Evolutionary conservation across 2,888 invertebrate genomes (phyloP), one percentile per base, ranked within the genome.

Genomic region (Rhamnusium bicolor): DNA sequence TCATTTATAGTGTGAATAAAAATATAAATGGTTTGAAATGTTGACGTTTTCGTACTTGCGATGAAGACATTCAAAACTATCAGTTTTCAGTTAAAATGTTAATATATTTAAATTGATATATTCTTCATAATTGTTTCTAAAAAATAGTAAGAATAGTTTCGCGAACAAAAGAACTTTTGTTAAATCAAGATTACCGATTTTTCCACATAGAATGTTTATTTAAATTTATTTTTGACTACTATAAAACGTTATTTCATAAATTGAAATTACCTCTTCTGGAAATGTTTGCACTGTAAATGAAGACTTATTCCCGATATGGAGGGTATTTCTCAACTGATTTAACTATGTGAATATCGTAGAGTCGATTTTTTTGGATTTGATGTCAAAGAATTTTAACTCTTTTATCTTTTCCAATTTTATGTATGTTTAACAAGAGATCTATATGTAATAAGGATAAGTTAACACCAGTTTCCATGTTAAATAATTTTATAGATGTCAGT

Each of bases 341-440:
- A 40, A 12, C 12, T 2, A 40, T 4, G n/a, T 40, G n/a, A 12
- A n/a, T 40, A 24, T 24, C 24, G 24, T 24, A 24, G 4, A n/a
- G 40, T 40, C 40, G 40, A n/a, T 40, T 40, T 24, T n/a, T 40
- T 14, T 40, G 40, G 40, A 40, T 40, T 40, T 40, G 40, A 40
- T 40, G 40, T 40, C 40, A 4, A 6, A 40, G 40, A 12, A 40
- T 40, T 40, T 40, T 40, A 40, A 40, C 40, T 40, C 40, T 40
- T 40, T 56, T 56, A 12, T 40, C 40, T 40, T 40, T 56, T 56
- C 56, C 24, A 56, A 27, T 27, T 27, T 40, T 40, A 40, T 40
- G n/a, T 56, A 14, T 56, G 56, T 56, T 56, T 56, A 56, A 56
- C 12, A 56, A 56, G 14, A 14, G n/a, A 56, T 56, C 19, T 21